Base-by-base conservation (phyloP, 2,113 vertebrate species). In the Hippotragus niger region DNA sequence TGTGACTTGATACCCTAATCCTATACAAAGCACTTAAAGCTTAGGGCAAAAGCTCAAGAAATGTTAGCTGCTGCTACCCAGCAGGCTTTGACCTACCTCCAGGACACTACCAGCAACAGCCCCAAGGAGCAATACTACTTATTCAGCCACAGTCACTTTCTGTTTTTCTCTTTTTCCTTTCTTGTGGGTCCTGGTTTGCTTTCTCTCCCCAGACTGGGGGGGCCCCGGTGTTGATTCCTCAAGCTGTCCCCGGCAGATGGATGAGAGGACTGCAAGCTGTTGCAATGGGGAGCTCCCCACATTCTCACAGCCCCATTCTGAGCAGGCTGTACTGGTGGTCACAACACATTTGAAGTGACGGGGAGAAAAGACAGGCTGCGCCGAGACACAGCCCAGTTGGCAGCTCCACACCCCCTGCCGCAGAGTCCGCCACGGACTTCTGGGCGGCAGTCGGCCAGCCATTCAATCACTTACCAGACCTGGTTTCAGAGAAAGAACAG, bases 211-310 rank as follows among this genome's bases (percentile, higher is more conserved):
- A 95, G 81, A 95, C 0, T 53, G 95, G 90, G 90, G 83, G 64
- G 27, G 21, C 13, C 67, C 64, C 7, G 5, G 94, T 89, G 84
- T 91, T 91, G 95, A 91, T 95, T 67, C 94, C 67, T 62, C 97
- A 97, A 97, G 96, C 97, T 98, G 96, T 98, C 53, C 60, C 92
- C 53, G 85, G 92, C 94, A 98, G 97, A 94, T 16, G 43, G 94
- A 87, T 4, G 3, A 92, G 84, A 97, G 67, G 58, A 96, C 85
- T 67, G 40, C 14, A 94, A 97, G 97, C 97, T 97, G 97, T 62
- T 19, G 2, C 55, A 60, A 0, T 29, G 0, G 5, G 94, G 90
- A 93, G 52, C 74, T 55, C 93, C 96, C 81, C 17, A 13, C 71
- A 58, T 80, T 84, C 81, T 85, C 64, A 1, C 31, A 88, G 96